Evolutionary conservation across 2,113 vertebrate species (phyloP).

Genomic region (Tupaia chinensis): DNA sequence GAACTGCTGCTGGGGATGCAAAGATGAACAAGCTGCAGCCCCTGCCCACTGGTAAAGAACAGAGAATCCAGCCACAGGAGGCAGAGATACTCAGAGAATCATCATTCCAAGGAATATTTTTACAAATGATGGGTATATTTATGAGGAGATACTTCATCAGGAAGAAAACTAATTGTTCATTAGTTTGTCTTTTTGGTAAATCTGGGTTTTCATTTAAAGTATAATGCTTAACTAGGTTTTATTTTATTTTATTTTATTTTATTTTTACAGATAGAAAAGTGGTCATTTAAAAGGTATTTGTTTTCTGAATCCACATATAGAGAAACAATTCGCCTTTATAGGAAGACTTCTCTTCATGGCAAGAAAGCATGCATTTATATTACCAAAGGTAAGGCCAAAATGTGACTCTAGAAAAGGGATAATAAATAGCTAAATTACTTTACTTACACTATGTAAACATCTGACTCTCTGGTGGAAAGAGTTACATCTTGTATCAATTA

Average conservation of each 20-base stretch:
- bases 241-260: background rate
- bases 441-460: constrained; percentile 50
- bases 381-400: constrained; percentile 40
- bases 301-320: background rate
- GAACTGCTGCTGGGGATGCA: background rate
- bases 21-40: background rate
- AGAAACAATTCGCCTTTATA: background rate
- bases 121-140: background rate
- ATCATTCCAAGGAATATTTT: background rate
- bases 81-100: background rate
- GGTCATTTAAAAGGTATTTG: constrained; percentile 32
- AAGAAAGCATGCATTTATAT: constrained; percentile 35
- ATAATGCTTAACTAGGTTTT: background rate
- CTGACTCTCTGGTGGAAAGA: constrained; percentile 43
- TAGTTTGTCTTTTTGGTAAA: constrained; percentile 41
- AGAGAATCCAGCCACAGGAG: background rate
- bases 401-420: background rate
- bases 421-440: constrained; percentile 18
- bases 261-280: constrained; percentile 20
- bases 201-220: constrained; percentile 24
- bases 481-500: constrained; percentile 52
- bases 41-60: background rate
- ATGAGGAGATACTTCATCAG: constrained; percentile 33
- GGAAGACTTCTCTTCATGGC: background rate
- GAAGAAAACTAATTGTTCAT: constrained; percentile 26